phyloP scores from a whole-genome alignment of 2,888 invertebrate species.

The Vesta saturnalis region DNA sequence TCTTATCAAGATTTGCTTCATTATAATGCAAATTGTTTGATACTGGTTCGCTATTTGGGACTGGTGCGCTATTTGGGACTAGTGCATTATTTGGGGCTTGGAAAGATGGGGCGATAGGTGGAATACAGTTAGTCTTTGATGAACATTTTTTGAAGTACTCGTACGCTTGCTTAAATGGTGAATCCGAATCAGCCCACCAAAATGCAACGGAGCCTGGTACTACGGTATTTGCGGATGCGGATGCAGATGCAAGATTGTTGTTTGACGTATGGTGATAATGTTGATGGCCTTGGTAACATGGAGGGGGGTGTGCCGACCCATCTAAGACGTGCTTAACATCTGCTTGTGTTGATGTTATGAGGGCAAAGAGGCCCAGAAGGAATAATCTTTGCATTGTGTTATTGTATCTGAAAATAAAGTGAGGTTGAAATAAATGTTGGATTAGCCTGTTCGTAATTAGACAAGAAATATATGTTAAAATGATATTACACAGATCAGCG shows the following conservation, averaged over 20 bases:
- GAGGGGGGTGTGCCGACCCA: constrained; percentile 46
- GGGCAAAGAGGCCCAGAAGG: constrained; percentile 54
- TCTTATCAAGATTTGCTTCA: constrained; percentile 50
- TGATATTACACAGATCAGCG: too few species aligned
- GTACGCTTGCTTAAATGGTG: constrained; percentile 66
- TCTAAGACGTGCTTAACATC: constrained; percentile 53
- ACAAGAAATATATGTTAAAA: too few species aligned
- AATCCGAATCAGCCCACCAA: constrained; percentile 72
- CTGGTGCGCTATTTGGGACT: neutral
- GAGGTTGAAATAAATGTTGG: neutral
- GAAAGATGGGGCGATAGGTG: constrained; percentile 29
- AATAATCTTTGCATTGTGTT: constrained; percentile 55
- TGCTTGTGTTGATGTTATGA: constrained; percentile 43
- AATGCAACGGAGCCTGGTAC: constrained; percentile 62
- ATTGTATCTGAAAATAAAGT: neutral
- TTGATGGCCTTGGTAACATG: constrained; percentile 48
- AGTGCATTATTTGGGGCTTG: neutral
- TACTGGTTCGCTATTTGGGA: neutral
- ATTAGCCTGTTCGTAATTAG: neutral
- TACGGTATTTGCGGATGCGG: constrained; percentile 62
- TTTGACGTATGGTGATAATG: neutral
- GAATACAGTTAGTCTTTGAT: constrained; percentile 50
- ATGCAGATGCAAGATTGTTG: constrained; percentile 49
- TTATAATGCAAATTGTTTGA: constrained; percentile 19
- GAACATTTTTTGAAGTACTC: constrained; percentile 59